A percentile compares a stretch with the other conserved stretches of the same genome.
phyloP scores from a whole-genome alignment of 2,888 invertebrate species.

The Cyrtodaria siliqua region DNA sequence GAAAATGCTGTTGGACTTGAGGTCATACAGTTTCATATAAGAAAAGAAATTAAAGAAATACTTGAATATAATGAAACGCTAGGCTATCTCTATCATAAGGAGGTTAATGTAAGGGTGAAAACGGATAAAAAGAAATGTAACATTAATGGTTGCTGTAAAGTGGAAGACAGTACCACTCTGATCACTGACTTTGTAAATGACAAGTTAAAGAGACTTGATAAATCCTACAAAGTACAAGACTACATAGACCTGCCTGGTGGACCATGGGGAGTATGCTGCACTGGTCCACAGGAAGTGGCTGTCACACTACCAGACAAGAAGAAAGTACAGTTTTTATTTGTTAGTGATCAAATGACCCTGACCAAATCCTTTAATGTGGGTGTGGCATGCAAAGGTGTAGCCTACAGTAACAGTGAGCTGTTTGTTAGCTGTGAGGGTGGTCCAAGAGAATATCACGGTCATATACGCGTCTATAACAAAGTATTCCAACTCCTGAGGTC shows the following conservation, averaged over 20 bases:
- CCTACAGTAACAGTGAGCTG: background rate
- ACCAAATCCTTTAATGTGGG: background rate
- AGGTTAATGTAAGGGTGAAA: background rate
- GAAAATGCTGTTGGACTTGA: too few species aligned
- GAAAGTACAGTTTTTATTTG: slow-evolving; percentile 6
- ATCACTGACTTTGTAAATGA: background rate
- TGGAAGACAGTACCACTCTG: slow-evolving; percentile 1
- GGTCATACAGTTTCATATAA: too few species aligned
- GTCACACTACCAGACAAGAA: background rate
- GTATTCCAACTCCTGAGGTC: background rate
- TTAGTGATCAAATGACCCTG: slow-evolving; percentile 3
- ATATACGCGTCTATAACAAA: slow-evolving; percentile 11
- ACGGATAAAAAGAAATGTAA: background rate
- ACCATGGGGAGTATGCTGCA: background rate
- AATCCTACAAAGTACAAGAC: background rate
- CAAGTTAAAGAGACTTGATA: slow-evolving; percentile 11
- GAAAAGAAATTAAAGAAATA: too few species aligned
- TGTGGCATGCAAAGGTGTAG: background rate
- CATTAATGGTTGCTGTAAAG: background rate
- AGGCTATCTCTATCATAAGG: too few species aligned
- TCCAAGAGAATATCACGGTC: background rate
- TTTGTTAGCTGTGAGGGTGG: slow-evolving; percentile 2
- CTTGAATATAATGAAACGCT: too few species aligned
- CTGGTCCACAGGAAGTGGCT: background rate
- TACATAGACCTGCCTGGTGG: background rate